These are phyloP conservation scores for Oncorhynchus clarkii DNA, from an alignment of 2,113 vertebrate species.

Conservation along the genomic window DNA sequence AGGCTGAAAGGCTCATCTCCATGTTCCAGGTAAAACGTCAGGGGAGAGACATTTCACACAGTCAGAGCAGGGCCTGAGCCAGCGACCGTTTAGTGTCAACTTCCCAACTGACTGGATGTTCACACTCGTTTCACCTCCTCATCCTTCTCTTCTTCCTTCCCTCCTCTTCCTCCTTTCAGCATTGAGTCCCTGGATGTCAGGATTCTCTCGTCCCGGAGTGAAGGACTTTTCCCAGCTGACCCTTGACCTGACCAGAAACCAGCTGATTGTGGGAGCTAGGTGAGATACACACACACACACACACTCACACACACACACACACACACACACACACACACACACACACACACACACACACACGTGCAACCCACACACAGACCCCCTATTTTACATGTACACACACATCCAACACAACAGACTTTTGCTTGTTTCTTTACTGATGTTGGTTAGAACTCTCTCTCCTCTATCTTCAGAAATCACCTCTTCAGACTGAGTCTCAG, in stretches of 20 bases:
- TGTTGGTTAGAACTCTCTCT: background rate
- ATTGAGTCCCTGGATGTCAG: slow-evolving; percentile 85
- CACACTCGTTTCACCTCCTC: background rate
- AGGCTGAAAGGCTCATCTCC: background rate
- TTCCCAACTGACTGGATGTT: background rate
- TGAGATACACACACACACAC: slow-evolving; percentile 55
- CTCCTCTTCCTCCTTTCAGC: slow-evolving; percentile 64
- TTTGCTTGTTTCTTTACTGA: too few species aligned
- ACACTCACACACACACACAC: slow-evolving; percentile 19
- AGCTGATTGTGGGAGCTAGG: slow-evolving; percentile 96
- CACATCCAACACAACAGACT: background rate
- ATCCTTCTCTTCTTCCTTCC: background rate
- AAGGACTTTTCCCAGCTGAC: slow-evolving; percentile 91
- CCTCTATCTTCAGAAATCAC: slow-evolving; percentile 81
- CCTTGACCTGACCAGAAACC: slow-evolving; percentile 88
- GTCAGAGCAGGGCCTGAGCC: slow-evolving; percentile 6
- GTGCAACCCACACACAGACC: background rate
- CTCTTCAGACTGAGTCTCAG: slow-evolving; percentile 92
- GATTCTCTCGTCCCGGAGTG: slow-evolving; percentile 87
- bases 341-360: background rate
- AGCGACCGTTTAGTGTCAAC: slow-evolving; percentile 8
- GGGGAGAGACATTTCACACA: slow-evolving; percentile 21
- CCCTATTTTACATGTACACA: too few species aligned
- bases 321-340: slow-evolving; percentile 17
- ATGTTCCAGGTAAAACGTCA: slow-evolving; percentile 4